These are phyloP conservation scores for Synergus gifuensis DNA, from an alignment of 2,888 invertebrate genomes.

Conservation along the genomic window DNA sequence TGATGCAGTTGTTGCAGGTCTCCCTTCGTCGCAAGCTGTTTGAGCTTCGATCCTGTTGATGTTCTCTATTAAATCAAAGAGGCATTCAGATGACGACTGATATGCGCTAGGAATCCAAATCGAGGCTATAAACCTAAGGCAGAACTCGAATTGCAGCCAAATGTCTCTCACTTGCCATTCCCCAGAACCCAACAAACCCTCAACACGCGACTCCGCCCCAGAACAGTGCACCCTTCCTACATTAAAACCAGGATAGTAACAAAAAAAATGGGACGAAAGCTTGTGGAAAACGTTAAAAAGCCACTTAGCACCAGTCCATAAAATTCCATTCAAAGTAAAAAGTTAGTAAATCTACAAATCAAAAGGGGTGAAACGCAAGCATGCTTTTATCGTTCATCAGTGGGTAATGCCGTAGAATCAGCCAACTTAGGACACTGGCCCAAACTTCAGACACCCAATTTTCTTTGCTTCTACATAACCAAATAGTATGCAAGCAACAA, in stretches of 20 bases:
- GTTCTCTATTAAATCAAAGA: constrained; percentile 74
- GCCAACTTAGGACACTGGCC: no score
- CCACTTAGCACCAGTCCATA: constrained; percentile 46
- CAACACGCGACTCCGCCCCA: constrained; percentile 50
- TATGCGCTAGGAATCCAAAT: constrained; percentile 72
- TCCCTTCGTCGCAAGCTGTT: constrained; percentile 31
- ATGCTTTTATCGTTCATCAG: not conserved
- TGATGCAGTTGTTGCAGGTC: constrained; percentile 19
- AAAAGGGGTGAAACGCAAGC: not conserved
- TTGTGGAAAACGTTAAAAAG: constrained; percentile 41
- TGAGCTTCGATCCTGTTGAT: constrained; percentile 64
- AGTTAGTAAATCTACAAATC: constrained; percentile 14
- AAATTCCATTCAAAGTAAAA: constrained; percentile 26
- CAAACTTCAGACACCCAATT: no score
- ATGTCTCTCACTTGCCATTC: constrained; percentile 53
- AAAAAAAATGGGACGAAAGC: constrained; percentile 39
- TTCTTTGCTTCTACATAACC: no score
- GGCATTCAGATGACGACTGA: constrained; percentile 70
- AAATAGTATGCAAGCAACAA: no score
- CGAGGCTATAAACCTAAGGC: constrained; percentile 66
- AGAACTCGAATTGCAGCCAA: constrained; percentile 59
- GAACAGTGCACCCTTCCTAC: constrained; percentile 49
- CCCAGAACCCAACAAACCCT: not conserved
- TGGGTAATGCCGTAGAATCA: no score
- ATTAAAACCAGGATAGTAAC: constrained; percentile 33